Base-by-base conservation (phyloP, 2,888 invertebrate genomes). In the Trachelus tabidus region DNA sequence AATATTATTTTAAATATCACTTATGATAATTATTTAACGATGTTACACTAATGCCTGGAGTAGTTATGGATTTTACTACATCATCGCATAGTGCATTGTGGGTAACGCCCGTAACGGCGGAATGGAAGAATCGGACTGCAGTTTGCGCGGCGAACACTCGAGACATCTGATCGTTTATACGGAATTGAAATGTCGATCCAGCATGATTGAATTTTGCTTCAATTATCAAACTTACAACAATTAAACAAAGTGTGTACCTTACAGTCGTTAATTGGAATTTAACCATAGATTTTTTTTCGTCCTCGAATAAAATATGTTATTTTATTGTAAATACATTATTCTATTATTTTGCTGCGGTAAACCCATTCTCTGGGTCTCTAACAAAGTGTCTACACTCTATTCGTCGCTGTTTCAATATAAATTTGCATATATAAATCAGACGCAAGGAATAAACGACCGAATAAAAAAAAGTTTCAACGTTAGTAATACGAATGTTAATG, bases 1-100 rank as follows among this genome's bases (percentile, higher is more conserved):
- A 76, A 80, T 82, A 77, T 76, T 81, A 79, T 81, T 81, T 81
- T 82, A 77, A 79, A 78, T 1, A 34, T 73, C 75, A 23, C 30
- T 68, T n/a, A 15, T 34, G 34, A 35, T 76, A 68, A 30, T 78
- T 73, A 23, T 15, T 69, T 34, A 68, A 35, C 6, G n/a, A 68
- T 34, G 35, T n/a, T 34, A 12, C 33, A 12, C 33, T n/a, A 76
- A 79, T 76, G 79, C 79, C 71, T 71, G 73, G 69, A 77, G 79
- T 79, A 84, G 83, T 87, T 88, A 88, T 88, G 83, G 87, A 88
- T 88, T 87, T 88, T 87, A 82, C 84, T 80, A 78, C 79, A 82
- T 77, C 79, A 78, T 86, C 87, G 85, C 83, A 80, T 84, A 83
- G 84, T 83, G 88, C 85, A 83, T 84, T 84, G 87, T 85, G 83